A percentile compares a stretch with the other conserved stretches of the same genome.
phyloP scores from a whole-genome alignment of 2,797 vertebrate species.

The Cercopithecus petaurista region DNA sequence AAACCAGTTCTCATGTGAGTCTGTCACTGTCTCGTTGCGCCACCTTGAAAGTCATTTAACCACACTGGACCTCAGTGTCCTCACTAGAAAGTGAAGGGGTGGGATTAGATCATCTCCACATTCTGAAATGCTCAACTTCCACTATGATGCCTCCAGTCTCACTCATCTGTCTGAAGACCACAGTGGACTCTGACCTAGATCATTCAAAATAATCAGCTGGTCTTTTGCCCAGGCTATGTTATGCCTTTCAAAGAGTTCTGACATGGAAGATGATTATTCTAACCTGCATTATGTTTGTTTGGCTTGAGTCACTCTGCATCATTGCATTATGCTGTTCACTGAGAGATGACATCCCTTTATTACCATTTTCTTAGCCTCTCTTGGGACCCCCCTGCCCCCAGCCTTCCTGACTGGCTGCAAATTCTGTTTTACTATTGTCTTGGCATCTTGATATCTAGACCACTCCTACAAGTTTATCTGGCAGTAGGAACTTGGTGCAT shows the following conservation, averaged over 20 bases:
- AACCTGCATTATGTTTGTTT: conserved; percentile 55
- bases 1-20: not conserved
- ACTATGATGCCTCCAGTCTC: not conserved
- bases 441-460: not conserved
- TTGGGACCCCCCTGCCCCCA: not conserved
- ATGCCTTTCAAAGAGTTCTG: not conserved
- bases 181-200: not conserved
- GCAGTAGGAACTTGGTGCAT: not conserved
- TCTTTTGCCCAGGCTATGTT: not conserved
- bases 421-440: conserved; percentile 26
- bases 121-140: not conserved
- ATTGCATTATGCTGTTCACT: not conserved
- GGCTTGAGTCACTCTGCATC: conserved; percentile 57
- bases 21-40: not conserved
- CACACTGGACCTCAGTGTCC: not conserved
- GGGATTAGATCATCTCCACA: not conserved
- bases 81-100: not conserved
- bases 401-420: not conserved
- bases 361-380: not conserved
- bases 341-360: not conserved
- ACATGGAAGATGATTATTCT: not conserved
- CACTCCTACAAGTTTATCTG: not conserved
- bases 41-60: not conserved
- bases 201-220: not conserved
- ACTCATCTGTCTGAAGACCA: not conserved